Base-by-base conservation (phyloP, 2,797 vertebrate species). In the Mormyrops attenuatus region DNA sequence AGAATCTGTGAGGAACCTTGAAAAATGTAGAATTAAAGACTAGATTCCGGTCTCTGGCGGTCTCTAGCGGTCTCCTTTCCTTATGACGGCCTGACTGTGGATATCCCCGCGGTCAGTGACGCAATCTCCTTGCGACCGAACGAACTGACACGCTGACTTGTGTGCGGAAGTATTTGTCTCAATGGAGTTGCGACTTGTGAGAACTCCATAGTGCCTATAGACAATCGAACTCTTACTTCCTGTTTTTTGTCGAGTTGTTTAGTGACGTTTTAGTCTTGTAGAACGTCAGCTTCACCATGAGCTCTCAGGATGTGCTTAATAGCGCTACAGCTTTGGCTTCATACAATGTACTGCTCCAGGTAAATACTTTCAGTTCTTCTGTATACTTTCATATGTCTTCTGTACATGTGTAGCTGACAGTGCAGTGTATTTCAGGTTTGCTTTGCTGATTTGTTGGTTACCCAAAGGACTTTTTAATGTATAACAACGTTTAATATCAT, bases 301-400 rank as follows among this genome's bases (percentile, higher is more conserved):
- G 93, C 87, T 93, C 95, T 15, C 91, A 93, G 90, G 95, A 96
- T n/a, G 92, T 94, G 0, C 90, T 96, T 91, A 91, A 91, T 91
- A 91, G 90, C 55, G 95, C 94, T 52, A 94, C 95, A 88, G 94
- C 93, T 53, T 91, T 95, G 0, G 95, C 95, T 0, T 95, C 95
- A 0, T 96, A 95, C 41, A 96, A 94, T 90, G 93, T 96, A 30
- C 17, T 96, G 86, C 89, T 96, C 13, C 95, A 96, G 95, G 95
- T 96, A 91, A 85, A 47, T n/a, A 38, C 17, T 4, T 30, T 17
- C 34, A 63, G 7, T 49, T 82, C 17, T 3, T 84, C 17, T 84
- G 41, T 47, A 52, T 30, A 30, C 26, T 30, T 30, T 30, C 26
- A 30, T 30, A 30, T 30, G 26, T 82, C 17, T 3, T 84, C 17